Evolutionary conservation across 2,113 vertebrate species (phyloP).

Genomic region (Thamnophis sirtalis): DNA sequence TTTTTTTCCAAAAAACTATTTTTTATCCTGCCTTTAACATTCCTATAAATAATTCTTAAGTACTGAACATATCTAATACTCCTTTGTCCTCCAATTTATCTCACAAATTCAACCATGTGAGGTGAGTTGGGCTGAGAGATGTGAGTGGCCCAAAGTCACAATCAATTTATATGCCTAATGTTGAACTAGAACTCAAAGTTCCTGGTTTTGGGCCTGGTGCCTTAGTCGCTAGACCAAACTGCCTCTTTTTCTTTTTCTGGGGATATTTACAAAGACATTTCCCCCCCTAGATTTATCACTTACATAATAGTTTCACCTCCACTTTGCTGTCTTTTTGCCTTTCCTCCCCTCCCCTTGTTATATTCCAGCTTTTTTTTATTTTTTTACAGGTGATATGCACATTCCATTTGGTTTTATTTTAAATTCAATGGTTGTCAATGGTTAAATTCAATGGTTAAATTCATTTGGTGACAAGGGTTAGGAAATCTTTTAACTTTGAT

Average conservation of each 20-base stretch:
- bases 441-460: too few species aligned
- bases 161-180: not conserved
- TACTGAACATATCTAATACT: not conserved
- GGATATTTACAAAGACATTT: not conserved
- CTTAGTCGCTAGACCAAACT: not conserved
- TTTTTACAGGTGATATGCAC: conserved; percentile 27
- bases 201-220: not conserved
- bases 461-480: conserved; percentile 61
- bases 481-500: conserved; percentile 66
- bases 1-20: not conserved
- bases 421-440: too few species aligned
- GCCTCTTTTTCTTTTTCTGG: not conserved
- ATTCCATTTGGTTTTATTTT: conserved; percentile 26
- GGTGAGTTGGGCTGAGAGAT: not conserved
- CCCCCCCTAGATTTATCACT: not conserved
- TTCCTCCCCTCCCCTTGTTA: not conserved
- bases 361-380: not conserved
- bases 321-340: not conserved
- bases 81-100: not conserved
- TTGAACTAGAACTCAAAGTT: not conserved
- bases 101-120: not conserved
- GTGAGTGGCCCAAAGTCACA: not conserved
- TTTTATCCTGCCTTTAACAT: not conserved
- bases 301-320: not conserved
- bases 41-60: not conserved